Evolutionary conservation across 2,888 invertebrate species (phyloP), one percentile per base, ranked within the genome.

Genomic region (Brachyopa scutellaris): DNA sequence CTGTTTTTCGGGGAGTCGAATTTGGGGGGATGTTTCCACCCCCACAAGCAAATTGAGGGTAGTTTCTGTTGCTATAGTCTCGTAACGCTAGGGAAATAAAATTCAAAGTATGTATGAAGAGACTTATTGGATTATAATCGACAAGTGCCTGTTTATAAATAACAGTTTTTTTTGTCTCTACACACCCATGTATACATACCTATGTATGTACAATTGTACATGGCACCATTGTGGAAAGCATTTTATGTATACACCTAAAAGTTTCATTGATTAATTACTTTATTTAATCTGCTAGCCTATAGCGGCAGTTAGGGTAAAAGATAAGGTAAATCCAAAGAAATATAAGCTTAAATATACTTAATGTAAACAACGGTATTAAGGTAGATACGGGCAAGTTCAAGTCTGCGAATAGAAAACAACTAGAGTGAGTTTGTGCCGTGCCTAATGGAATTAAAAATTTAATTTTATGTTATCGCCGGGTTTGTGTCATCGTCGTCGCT

Each of bases 111-210:
- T 76, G 64, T n/a, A n/a, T n/a, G n/a, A n/a, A n/a, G 70, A 57
- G 57, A 70, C 76, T 76, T 82, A 82, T 82, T 82, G 82, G 82
- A 77, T 82, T 82, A 82, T 76, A 66, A 66, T 55, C 59, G 53
- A 36, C 67, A 55, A 57, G 42, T 19, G 29, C n/a, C 42, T 19
- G 11, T 17, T 21, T 31, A 17, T 29, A 55, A 19, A 21, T 36
- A n/a, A n/a, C n/a, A 47, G 26, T 26, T 26, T 26, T 26, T 26
- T 11, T 55, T 21, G n/a, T n/a, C n/a, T n/a, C n/a, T n/a, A n/a
- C n/a, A n/a, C n/a, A n/a, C n/a, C n/a, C n/a, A n/a, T n/a, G n/a
- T n/a, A n/a, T n/a, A n/a, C n/a, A n/a, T n/a, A n/a, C n/a, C n/a
- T n/a, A n/a, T n/a, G n/a, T n/a, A n/a, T n/a, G n/a, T n/a, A n/a